Evolutionary conservation across 2,797 vertebrate genomes (phyloP), one percentile per base, ranked within the genome.

Genomic region (Pangasius krempfi): DNA sequence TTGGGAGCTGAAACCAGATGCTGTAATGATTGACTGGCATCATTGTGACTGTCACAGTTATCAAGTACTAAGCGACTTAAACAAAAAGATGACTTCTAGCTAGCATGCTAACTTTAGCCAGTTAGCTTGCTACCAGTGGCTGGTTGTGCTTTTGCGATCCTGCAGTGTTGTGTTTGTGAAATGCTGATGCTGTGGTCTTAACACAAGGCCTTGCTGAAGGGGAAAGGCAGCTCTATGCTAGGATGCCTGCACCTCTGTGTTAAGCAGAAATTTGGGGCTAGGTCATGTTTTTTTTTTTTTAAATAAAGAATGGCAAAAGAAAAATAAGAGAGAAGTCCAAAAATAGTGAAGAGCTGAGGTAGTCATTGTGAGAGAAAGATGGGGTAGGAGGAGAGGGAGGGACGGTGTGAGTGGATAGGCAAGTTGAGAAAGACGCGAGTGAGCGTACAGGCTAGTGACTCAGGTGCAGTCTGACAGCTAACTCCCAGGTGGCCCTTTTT

Each of bases 391-490:
- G 33, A 86, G 50, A 50, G 64, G 9, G 14, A 73, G 30, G 58
- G 50, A 70, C 25, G 50, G 16, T 20, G 25, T 12, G 80, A 47
- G n/a, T 9, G 56, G 30, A 44, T 33, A 50, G 68, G 76, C 37
- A 16, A n/a, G 70, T 40, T 30, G 40, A 33, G 30, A 60, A 56
- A 56, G 20, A 44, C 52, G 58, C n/a, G 58, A 27, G 52, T 37
- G 64, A 68, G 60, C 44, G 72, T 14, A 18, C 52, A 22, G 50
- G 30, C 7, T 5, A 50, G 78, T 50, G 80, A 73, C 70, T 76
- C 89, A 88, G 88, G 84, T 89, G 88, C 80, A 62, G 76, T 80
- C 70, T 87, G 58, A 37, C 40, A 44, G 66, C 78, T 79, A 73
- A 60, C 79, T 89, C 86, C 88, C 85, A 73, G 60, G 76, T 81